These are phyloP conservation scores for Scophthalmus maximus DNA, from an alignment of 2,113 vertebrate species.

Conservation along the genomic window DNA sequence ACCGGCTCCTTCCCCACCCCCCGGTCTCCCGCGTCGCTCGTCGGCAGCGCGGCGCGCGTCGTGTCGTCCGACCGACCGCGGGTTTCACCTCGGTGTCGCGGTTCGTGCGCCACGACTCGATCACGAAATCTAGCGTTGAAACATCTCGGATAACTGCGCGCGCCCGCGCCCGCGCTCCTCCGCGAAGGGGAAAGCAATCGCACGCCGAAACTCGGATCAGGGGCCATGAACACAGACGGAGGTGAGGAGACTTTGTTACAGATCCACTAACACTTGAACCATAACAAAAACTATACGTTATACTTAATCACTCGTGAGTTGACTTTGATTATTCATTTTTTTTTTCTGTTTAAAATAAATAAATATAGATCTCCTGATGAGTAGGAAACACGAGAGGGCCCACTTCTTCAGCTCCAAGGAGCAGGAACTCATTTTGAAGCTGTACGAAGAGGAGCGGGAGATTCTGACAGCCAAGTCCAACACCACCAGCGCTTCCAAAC, in stretches of 20 bases:
- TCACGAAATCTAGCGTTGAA: slow-evolving; percentile 75
- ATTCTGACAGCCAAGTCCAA: slow-evolving; percentile 72
- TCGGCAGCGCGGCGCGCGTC: neutral
- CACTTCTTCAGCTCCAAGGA: slow-evolving; percentile 76
- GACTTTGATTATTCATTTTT: neutral
- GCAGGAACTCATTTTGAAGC: slow-evolving; percentile 69
- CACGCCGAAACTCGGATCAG: slow-evolving; percentile 47
- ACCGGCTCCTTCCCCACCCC: neutral
- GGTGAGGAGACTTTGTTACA: slow-evolving; percentile 53
- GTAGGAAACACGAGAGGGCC: slow-evolving; percentile 66
- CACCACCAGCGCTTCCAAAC: slow-evolving; percentile 71
- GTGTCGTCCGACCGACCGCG: neutral
- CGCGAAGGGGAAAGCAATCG: slow-evolving; percentile 55
- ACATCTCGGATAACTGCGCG: slow-evolving; percentile 78
- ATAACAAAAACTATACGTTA: neutral
- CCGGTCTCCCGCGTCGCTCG: neutral
- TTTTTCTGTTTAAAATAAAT: neutral
- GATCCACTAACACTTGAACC: neutral
- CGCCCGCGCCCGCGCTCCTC: slow-evolving; percentile 55
- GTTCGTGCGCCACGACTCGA: slow-evolving; percentile 58
- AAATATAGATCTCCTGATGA: slow-evolving; percentile 51
- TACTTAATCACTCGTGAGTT: neutral
- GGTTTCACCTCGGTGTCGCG: neutral
- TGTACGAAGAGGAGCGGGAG: slow-evolving; percentile 71
- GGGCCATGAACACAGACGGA: slow-evolving; percentile 50